Percentiles rank a stretch among this genome's conserved stretches.
Evolutionary conservation across 2,888 invertebrate genomes (phyloP).

Genomic region (Pachymerium ferrugineum): DNA sequence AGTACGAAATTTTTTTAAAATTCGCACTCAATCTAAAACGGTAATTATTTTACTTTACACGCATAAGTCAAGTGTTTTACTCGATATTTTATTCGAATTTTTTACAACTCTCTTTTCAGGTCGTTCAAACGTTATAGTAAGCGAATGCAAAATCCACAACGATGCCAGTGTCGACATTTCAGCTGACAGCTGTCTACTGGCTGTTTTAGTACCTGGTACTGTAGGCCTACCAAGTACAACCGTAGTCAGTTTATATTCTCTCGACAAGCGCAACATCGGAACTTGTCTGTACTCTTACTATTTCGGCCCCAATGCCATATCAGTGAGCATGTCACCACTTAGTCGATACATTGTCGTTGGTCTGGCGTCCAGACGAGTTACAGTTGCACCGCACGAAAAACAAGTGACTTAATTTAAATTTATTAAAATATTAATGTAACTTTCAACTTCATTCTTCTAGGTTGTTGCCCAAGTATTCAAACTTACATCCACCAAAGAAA

Average conservation of each 20-base stretch:
- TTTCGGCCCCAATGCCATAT: constrained; percentile 72
- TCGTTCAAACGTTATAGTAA: constrained; percentile 67
- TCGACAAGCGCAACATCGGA: constrained; percentile 67
- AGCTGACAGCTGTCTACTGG: constrained; percentile 68
- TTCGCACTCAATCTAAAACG: no score
- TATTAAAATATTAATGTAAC: no score
- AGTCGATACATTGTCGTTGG: constrained; percentile 74
- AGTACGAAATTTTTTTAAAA: constrained; percentile 32
- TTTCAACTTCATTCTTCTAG: no score
- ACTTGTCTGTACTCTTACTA: constrained; percentile 71
- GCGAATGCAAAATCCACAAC: constrained; percentile 76
- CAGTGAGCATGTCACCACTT: constrained; percentile 76
- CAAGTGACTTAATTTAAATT: background rate
- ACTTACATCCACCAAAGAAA: constrained; percentile 15
- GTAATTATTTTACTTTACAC: background rate
- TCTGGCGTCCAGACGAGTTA: constrained; percentile 55
- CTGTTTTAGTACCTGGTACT: constrained; percentile 67
- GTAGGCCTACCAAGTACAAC: constrained; percentile 60
- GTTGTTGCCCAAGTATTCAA: constrained; percentile 35
- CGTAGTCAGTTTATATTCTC: constrained; percentile 71
- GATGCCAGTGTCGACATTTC: constrained; percentile 81
- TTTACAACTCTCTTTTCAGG: constrained; percentile 28
- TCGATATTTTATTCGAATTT: constrained; percentile 30
- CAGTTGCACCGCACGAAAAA: constrained; percentile 25
- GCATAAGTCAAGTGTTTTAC: no score